Evolutionary conservation across 2,797 vertebrate genomes (phyloP).

Genomic region (Phrynocephalus vlangalii): DNA sequence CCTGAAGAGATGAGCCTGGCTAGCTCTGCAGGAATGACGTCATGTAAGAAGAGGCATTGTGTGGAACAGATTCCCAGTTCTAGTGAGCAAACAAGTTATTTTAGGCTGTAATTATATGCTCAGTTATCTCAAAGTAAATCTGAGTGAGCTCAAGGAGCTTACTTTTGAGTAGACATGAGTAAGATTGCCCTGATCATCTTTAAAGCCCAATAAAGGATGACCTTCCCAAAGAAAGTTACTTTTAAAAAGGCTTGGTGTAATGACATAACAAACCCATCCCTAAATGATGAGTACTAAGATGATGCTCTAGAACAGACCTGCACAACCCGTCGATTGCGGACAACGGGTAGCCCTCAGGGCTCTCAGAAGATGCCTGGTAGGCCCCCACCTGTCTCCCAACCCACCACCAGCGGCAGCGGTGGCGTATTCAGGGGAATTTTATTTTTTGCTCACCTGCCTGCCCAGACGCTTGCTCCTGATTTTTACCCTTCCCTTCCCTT

Average conservation of each 20-base stretch:
- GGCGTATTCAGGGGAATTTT: no score
- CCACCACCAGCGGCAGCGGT: no score
- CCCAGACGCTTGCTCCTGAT: no score
- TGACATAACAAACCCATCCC: neutral
- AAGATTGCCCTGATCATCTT: conserved; percentile 1
- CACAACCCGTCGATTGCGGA: no score
- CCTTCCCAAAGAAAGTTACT: neutral
- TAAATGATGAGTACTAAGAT: no score
- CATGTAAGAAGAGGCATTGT: neutral
- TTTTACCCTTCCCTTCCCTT: no score
- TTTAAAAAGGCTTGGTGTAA: neutral
- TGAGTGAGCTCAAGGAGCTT: neutral
- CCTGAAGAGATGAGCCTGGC: neutral
- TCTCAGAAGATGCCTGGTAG: no score
- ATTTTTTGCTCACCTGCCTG: no score
- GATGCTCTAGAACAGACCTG: no score
- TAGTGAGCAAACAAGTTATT: neutral
- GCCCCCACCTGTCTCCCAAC: no score
- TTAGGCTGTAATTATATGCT: neutral
- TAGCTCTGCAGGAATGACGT: neutral
- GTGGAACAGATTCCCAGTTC: neutral
- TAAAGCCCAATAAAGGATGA: neutral
- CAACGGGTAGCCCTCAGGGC: no score
- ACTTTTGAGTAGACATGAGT: no score
- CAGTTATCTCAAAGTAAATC: neutral